These are phyloP conservation scores for Drosophila paracracens DNA, from an alignment of 2,888 invertebrate genomes.

Conservation along the genomic window DNA sequence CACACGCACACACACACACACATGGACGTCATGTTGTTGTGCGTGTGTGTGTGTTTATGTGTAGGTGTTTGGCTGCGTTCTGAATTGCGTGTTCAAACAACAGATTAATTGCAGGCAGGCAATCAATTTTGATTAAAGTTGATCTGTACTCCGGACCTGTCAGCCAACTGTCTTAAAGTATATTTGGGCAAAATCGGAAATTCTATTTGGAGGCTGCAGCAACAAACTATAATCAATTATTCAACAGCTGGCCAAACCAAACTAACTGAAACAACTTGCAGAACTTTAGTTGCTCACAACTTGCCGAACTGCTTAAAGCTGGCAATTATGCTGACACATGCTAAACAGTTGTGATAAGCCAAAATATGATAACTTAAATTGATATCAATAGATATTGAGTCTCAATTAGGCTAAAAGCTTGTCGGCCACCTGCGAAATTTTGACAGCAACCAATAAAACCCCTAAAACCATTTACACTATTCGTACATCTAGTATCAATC, in stretches of 20 bases:
- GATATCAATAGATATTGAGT: neutral
- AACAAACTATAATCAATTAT: slow-evolving; percentile 39
- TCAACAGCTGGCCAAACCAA: slow-evolving; percentile 24
- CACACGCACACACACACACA: slow-evolving; percentile 24
- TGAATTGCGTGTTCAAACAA: slow-evolving; percentile 76
- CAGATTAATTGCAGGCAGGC: slow-evolving; percentile 72
- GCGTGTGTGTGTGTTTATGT: slow-evolving; percentile 22
- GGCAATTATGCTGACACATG: neutral
- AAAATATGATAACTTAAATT: slow-evolving; percentile 26
- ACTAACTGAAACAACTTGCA: slow-evolving; percentile 15
- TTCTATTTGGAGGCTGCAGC: slow-evolving; percentile 10
- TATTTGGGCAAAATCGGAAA: slow-evolving; percentile 11
- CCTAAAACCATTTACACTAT: slow-evolving; percentile 3
- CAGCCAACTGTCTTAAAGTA: slow-evolving; percentile 53
- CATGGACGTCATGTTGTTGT: slow-evolving; percentile 40
- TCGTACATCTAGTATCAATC: neutral
- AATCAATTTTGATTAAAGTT: slow-evolving; percentile 79
- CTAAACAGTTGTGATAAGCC: slow-evolving; percentile 3
- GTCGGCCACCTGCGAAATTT: slow-evolving; percentile 9
- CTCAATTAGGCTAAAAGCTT: slow-evolving; percentile 51
- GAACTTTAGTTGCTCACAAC: neutral
- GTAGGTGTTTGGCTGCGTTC: slow-evolving; percentile 37
- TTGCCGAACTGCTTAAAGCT: neutral
- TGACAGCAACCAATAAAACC: neutral
- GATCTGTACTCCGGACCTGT: slow-evolving; percentile 30